Evolutionary conservation across 2,797 vertebrate genomes (phyloP).

Genomic region (Microchirus variegatus): DNA sequence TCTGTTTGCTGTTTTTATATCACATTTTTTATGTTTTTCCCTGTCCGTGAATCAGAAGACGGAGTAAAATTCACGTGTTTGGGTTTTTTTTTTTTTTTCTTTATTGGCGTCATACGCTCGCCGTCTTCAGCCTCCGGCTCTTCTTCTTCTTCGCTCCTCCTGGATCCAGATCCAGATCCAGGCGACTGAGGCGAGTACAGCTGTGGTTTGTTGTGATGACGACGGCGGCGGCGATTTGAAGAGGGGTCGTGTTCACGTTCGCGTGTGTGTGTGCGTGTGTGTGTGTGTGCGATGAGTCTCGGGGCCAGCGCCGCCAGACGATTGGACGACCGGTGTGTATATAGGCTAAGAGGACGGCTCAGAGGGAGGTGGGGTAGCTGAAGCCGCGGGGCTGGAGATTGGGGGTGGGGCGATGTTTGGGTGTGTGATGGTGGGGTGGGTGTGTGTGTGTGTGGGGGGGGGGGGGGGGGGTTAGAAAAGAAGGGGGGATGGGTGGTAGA

Average conservation of each 20-base stretch:
- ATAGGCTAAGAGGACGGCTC: conserved; percentile 79
- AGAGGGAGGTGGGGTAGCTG: conserved; percentile 67
- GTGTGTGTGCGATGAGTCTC: conserved; percentile 40
- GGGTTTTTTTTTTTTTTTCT: too few species aligned
- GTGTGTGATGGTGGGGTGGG: conserved; percentile 52
- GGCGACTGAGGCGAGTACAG: conserved; percentile 90
- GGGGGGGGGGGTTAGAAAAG: conserved; percentile 66
- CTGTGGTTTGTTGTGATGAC: conserved; percentile 35
- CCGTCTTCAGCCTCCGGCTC: conserved; percentile 34
- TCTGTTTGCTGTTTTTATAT: conserved; percentile 44
- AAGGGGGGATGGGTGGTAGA: conserved; percentile 23
- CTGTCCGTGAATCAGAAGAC: conserved; percentile 44
- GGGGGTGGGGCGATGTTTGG: conserved; percentile 70
- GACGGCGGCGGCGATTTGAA: conserved; percentile 32
- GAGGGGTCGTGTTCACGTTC: conserved; percentile 30
- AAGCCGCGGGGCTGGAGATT: conserved; percentile 59
- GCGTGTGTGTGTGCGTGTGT: conserved; percentile 27
- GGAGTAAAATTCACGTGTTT: conserved; percentile 27
- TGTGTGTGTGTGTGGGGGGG: too few species aligned
- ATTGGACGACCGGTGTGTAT: conserved; percentile 69
- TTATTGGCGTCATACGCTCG: conserved; percentile 46
- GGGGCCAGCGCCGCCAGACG: conserved; percentile 46
- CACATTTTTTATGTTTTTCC: conserved; percentile 9
- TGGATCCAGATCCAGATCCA: too few species aligned
- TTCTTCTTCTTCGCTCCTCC: too few species aligned